A percentile compares a stretch with the other conserved stretches of the same genome.
Conservation (phyloP, 1,140 invertebrate genomes). For the Hypsibius dujardini region DNA sequence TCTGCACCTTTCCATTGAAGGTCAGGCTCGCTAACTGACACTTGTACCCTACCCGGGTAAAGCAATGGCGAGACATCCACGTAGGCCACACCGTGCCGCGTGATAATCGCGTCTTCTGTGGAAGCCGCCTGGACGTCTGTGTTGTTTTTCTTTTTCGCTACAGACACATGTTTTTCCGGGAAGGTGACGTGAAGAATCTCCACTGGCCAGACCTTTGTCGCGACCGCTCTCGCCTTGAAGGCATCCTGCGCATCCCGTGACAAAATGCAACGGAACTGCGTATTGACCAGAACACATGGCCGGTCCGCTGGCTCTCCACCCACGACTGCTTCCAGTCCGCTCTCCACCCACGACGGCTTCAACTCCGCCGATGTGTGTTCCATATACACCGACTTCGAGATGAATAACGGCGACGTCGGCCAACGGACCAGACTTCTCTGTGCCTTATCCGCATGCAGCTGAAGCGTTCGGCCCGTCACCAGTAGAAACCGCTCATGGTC, state of each 20-base stretch:
- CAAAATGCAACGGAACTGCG: neutral
- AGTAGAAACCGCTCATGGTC: neutral
- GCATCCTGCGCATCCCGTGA: neutral
- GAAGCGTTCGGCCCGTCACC: neutral
- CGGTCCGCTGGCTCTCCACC: neutral
- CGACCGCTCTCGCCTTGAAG: conserved; percentile 4
- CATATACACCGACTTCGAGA: neutral
- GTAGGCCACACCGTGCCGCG: neutral
- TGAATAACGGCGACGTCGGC: neutral
- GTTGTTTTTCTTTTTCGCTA: neutral
- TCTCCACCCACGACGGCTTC: neutral
- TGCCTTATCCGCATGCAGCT: neutral
- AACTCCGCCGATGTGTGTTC: neutral
- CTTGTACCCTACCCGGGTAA: neutral
- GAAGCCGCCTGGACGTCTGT: neutral
- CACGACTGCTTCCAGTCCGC: neutral
- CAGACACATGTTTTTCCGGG: neutral
- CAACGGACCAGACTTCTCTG: neutral
- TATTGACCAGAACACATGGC: neutral
- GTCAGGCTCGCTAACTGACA: neutral
- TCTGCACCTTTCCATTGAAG: neutral
- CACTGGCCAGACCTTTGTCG: neutral
- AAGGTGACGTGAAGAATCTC: neutral
- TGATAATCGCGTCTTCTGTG: neutral
- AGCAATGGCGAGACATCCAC: neutral